These are phyloP conservation scores for Physeter macrocephalus DNA, from an alignment of 2,113 vertebrate genomes.

Conservation along the genomic window DNA sequence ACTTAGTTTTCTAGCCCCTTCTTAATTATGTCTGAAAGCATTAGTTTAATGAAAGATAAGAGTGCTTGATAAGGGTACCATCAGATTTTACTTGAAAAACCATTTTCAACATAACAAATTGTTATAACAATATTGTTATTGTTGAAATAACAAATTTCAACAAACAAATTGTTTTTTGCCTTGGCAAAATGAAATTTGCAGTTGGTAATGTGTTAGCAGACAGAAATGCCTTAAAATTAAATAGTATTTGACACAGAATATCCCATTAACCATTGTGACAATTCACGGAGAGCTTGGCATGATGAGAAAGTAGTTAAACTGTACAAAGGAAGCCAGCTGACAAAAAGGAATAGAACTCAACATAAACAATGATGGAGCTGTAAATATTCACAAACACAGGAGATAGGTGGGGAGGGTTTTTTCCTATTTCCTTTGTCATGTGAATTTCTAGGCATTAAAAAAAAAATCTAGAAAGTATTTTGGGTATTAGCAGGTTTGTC, in stretches of 20 bases:
- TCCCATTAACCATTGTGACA: slow-evolving; percentile 13
- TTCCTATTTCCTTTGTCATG: slow-evolving; percentile 7
- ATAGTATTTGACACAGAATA: slow-evolving; percentile 48
- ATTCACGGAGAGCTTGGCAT: slow-evolving; percentile 11
- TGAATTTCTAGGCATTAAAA: slow-evolving; percentile 20
- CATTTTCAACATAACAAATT: slow-evolving; percentile 64
- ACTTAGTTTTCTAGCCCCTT: slow-evolving; percentile 70
- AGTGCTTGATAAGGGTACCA: slow-evolving; percentile 63
- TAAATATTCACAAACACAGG: not conserved
- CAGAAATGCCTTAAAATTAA: slow-evolving; percentile 65
- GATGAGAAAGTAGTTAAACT: slow-evolving; percentile 60
- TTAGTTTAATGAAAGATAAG: slow-evolving; percentile 78
- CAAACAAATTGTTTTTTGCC: slow-evolving; percentile 16
- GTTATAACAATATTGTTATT: no score
- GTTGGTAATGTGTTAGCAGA: slow-evolving; percentile 63
- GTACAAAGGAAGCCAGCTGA: slow-evolving; percentile 38
- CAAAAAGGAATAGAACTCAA: slow-evolving; percentile 10
- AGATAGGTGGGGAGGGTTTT: not conserved
- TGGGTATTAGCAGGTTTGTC: not conserved
- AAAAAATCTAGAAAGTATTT: not conserved
- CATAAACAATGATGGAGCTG: slow-evolving; percentile 5
- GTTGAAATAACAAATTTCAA: no score
- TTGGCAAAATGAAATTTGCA: slow-evolving; percentile 61
- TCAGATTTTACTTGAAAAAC: slow-evolving; percentile 65
- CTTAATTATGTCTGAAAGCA: slow-evolving; percentile 73